phyloP scores from a whole-genome alignment of 1,140 invertebrate species.

The Myzus persicae region DNA sequence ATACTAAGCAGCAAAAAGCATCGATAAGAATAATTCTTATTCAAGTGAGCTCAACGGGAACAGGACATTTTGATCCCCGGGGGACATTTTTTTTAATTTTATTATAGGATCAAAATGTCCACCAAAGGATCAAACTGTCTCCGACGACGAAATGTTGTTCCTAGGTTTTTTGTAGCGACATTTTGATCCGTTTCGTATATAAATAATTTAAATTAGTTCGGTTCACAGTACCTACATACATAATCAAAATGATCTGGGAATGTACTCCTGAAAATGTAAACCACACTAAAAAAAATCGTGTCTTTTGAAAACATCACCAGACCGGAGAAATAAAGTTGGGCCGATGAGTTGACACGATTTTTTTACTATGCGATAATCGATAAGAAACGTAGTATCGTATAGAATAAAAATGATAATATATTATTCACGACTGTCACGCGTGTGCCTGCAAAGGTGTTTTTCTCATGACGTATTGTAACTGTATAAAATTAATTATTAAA shows the following conservation, averaged over 20 bases:
- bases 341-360: no score
- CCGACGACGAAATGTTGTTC: not conserved
- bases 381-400: no score
- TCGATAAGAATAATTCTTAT: not conserved
- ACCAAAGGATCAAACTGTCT: not conserved
- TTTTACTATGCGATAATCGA: no score
- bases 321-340: no score
- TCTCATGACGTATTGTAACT: not conserved
- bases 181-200: not conserved
- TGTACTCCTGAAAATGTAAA: not conserved
- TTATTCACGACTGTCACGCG: not conserved
- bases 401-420: no score
- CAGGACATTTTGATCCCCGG: not conserved
- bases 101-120: not conserved
- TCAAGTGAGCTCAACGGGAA: not conserved
- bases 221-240: not conserved
- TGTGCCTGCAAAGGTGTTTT: not conserved
- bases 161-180: not conserved
- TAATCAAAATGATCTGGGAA: not conserved
- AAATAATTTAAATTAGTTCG: not conserved
- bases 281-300: no score
- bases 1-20: not conserved
- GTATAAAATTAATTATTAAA: not conserved
- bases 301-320: no score
- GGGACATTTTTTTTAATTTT: not conserved